These are phyloP conservation scores for Drosophila subpulchrella DNA, from an alignment of 1,140 invertebrate genomes.

Conservation along the genomic window DNA sequence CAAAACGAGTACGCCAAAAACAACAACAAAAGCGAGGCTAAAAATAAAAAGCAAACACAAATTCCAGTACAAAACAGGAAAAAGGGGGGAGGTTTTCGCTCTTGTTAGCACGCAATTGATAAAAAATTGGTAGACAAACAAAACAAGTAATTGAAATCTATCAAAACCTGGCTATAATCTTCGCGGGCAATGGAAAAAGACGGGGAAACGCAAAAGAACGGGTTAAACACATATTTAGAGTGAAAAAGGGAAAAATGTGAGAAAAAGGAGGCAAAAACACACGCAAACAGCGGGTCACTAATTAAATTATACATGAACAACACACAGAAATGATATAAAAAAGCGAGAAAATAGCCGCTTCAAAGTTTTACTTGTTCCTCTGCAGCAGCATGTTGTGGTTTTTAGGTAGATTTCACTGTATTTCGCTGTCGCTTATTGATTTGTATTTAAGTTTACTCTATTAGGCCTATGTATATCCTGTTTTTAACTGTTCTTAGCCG, in stretches of 20 bases:
- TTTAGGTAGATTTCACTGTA: slow-evolving; percentile 12
- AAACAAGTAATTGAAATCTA: slow-evolving; percentile 23
- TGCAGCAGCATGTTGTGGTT: slow-evolving; percentile 72
- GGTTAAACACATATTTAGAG: slow-evolving; percentile 8
- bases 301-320: slow-evolving; percentile 67
- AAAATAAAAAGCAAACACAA: slow-evolving; percentile 63
- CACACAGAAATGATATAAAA: slow-evolving; percentile 50
- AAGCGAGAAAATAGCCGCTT: slow-evolving; percentile 56
- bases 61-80: slow-evolving; percentile 18
- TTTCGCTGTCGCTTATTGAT: slow-evolving; percentile 1
- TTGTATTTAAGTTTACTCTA: slow-evolving; percentile 8
- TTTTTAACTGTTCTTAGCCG: slow-evolving; percentile 3
- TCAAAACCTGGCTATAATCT: slow-evolving; percentile 40
- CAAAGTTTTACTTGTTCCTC: slow-evolving; percentile 77
- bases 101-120: slow-evolving; percentile 43
- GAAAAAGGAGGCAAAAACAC: slow-evolving; percentile 8
- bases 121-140: slow-evolving; percentile 49
- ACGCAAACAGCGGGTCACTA: slow-evolving; percentile 48
- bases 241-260: slow-evolving; percentile 6
- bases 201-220: background rate
- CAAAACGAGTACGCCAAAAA: slow-evolving; percentile 35
- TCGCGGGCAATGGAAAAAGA: slow-evolving; percentile 33
- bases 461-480: slow-evolving; percentile 11
- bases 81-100: slow-evolving; percentile 3
- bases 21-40: slow-evolving; percentile 43